These are phyloP conservation scores for Ophioninae sp. DNA, from an alignment of 2,888 invertebrate species.

Conservation along the genomic window DNA sequence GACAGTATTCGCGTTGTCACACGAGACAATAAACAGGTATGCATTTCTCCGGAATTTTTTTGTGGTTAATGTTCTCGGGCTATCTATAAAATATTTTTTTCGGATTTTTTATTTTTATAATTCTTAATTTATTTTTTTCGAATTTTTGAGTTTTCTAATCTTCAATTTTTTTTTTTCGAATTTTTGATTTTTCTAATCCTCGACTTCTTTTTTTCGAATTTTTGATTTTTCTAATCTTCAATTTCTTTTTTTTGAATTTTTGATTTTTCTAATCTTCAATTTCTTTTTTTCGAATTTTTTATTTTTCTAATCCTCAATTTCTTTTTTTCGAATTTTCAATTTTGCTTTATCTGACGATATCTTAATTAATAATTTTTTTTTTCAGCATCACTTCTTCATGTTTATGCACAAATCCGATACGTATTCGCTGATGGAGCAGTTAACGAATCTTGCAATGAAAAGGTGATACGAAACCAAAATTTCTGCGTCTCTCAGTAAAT, in stretches of 20 bases:
- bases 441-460: constrained; percentile 98
- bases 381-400: constrained; percentile 94
- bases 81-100: neutral
- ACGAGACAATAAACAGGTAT: constrained; percentile 86
- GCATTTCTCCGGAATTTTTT: neutral
- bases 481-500: constrained; percentile 11
- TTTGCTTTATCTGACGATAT: too few species aligned
- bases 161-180: too few species aligned
- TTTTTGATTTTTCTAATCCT: too few species aligned
- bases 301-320: too few species aligned
- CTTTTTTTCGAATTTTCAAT: too few species aligned
- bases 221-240: too few species aligned
- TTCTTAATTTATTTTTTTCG: neutral
- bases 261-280: too few species aligned
- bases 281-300: too few species aligned
- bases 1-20: constrained; percentile 94
- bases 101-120: too few species aligned
- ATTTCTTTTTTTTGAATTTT: too few species aligned
- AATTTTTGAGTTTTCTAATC: too few species aligned
- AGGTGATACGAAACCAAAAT: constrained; percentile 82
- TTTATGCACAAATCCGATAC: constrained; percentile 94
- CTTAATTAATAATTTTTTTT: constrained; percentile 59
- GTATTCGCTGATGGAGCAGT: constrained; percentile 94
- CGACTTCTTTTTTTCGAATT: too few species aligned
- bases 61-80: neutral